Base-by-base conservation (phyloP, 1,140 invertebrate species). In the Caenorhabditis briggsae region DNA sequence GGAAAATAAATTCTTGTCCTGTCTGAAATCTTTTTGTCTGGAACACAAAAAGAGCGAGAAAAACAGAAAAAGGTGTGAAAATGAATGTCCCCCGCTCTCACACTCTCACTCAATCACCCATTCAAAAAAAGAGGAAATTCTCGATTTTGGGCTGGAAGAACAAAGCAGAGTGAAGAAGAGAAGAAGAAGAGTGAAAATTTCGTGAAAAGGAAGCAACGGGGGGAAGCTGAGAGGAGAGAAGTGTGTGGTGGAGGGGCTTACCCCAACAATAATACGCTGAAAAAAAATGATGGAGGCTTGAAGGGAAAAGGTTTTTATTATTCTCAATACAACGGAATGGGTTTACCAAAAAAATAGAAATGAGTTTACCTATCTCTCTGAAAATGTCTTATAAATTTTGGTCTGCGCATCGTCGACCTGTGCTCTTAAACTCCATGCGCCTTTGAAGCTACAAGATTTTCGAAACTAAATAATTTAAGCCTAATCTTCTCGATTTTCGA, bases 101-200 rank as follows among this genome's bases (percentile, higher is more conserved):
- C 56, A 18, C n/a, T 8, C 56, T 16, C 56, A 61, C 9, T 25
- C 3, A 61, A 61, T 11, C 33, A 33, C 33, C 33, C 33, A 33
- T 33, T 33, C 33, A 58, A 2, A n/a, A 20, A n/a, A 20, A n/a
- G 56, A 9, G 59, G 59, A 61, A 61, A 61, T 61, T 61, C 59
- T 61, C 59, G 59, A 61, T 61, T 61, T 61, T 58, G 56, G 50
- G 59, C 59, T 61, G 59, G 59, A 61, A 61, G 20, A 61, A 61
- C 23, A 61, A 58, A 18, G 50, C 11, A 53, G 50, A 18, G 50
- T 12, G 16, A 53, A 11, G 50, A 53, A 53, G 50, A 18, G 50
- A 18, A 18, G 50, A 53, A 5, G 50, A 14, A 20, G n/a, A 18
- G 25, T 23, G 59, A 61, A 61, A 61, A 25, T 61, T 61, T 25